These are phyloP conservation scores for Crocodylus rhombifer DNA, from an alignment of 2,797 vertebrate genomes.

Conservation along the genomic window DNA sequence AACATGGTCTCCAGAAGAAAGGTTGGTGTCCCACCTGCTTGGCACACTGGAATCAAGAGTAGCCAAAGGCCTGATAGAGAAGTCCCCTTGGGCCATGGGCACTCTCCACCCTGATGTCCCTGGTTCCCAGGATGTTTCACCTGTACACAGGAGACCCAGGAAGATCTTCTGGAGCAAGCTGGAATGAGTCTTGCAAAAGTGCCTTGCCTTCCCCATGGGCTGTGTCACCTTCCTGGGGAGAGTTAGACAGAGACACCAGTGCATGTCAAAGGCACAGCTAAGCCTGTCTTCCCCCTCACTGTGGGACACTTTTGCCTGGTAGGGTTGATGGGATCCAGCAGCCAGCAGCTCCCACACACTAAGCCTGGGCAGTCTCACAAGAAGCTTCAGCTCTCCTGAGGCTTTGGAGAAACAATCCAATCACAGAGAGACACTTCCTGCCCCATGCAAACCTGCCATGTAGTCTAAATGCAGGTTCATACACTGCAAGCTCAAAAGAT, in stretches of 20 bases:
- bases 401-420: not conserved
- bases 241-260: not conserved
- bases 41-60: accelerated
- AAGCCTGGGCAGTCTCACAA: not conserved
- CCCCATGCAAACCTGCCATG: not conserved
- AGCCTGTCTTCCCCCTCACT: slow-evolving; percentile 58
- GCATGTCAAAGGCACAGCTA: slow-evolving; percentile 73
- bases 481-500: no score
- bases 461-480: not conserved
- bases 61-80: not conserved
- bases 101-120: not conserved
- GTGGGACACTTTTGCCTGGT: not conserved
- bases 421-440: no score
- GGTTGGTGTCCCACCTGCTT: not conserved
- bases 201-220: slow-evolving; percentile 76
- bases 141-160: slow-evolving; percentile 85
- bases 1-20: accelerated
- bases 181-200: slow-evolving; percentile 82
- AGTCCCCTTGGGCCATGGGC: not conserved
- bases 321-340: not conserved
- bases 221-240: slow-evolving; percentile 82
- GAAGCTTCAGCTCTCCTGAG: not conserved
- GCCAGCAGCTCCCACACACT: not conserved
- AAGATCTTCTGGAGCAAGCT: slow-evolving; percentile 78
- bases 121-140: slow-evolving; percentile 76